Conservation (phyloP, 2,888 invertebrate species). For the Ligdia adustata region DNA sequence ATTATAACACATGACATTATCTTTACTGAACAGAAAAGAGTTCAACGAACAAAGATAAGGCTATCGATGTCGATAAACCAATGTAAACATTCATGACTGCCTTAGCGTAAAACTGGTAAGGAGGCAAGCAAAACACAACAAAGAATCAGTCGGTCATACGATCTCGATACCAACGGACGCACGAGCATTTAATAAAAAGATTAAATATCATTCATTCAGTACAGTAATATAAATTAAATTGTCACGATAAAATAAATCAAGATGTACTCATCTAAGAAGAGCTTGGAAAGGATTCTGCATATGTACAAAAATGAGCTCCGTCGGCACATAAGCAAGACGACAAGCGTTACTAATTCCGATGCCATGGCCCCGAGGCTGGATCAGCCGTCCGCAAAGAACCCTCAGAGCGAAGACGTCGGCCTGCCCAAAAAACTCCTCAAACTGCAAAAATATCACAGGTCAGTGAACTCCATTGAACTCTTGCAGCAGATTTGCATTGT, state of each 20-base stretch:
- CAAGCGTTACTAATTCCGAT: slow-evolving; percentile 85
- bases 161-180: slow-evolving; percentile 57
- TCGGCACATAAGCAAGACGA: slow-evolving; percentile 84
- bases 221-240: slow-evolving; percentile 40
- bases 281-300: slow-evolving; percentile 67
- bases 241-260: slow-evolving; percentile 36
- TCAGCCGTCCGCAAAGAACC: slow-evolving; percentile 58
- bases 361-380: slow-evolving; percentile 81
- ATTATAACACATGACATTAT: slow-evolving; percentile 18
- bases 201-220: slow-evolving; percentile 38
- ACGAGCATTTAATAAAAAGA: slow-evolving; percentile 31
- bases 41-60: slow-evolving; percentile 33
- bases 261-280: slow-evolving; percentile 74
- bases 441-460: slow-evolving; percentile 84
- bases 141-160: slow-evolving; percentile 76
- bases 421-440: slow-evolving; percentile 76
- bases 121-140: slow-evolving; percentile 75
- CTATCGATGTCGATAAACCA: slow-evolving; percentile 66
- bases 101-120: slow-evolving; percentile 63
- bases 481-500: slow-evolving; percentile 54
- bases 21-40: slow-evolving; percentile 14
- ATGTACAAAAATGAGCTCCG: slow-evolving; percentile 74
- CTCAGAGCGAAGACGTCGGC: slow-evolving; percentile 65
- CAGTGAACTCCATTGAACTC: slow-evolving; percentile 71
- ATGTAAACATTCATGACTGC: slow-evolving; percentile 73